A percentile compares a stretch with the other conserved stretches of the same genome.
phyloP scores from a whole-genome alignment of 2,888 invertebrate genomes.

The Epistrophe eligans region DNA sequence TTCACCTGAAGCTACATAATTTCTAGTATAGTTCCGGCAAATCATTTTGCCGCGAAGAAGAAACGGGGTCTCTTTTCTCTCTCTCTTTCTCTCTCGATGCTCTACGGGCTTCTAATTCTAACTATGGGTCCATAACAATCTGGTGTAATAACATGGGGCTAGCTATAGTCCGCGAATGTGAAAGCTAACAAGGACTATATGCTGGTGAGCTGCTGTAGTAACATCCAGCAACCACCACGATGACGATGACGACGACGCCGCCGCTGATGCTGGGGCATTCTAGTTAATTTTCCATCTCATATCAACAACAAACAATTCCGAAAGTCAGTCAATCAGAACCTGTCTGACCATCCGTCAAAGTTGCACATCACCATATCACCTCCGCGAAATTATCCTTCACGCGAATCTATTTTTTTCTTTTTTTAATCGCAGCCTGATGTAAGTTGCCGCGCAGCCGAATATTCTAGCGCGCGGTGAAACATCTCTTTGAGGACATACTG shows the following conservation, averaged over 20 bases:
- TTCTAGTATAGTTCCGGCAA: conserved; percentile 76
- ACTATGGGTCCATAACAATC: conserved; percentile 18
- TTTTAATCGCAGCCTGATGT: conserved; percentile 33
- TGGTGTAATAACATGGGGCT: conserved; percentile 59
- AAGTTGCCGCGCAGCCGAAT: conserved; percentile 71
- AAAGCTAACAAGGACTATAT: conserved; percentile 69
- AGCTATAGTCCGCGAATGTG: conserved; percentile 54
- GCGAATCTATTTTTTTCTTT: conserved; percentile 65
- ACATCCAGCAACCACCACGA: conserved; percentile 21
- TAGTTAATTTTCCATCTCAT: conserved; percentile 77
- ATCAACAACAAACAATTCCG: conserved; percentile 77
- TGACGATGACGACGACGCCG: not conserved
- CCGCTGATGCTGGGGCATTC: conserved; percentile 50
- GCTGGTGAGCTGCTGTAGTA: conserved; percentile 5
- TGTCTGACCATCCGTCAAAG: conserved; percentile 77
- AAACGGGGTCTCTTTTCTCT: conserved; percentile 45
- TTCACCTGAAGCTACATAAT: conserved; percentile 75
- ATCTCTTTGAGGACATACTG: conserved; percentile 55
- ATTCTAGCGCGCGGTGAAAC: conserved; percentile 56
- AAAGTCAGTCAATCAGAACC: conserved; percentile 78
- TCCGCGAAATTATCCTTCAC: conserved; percentile 76
- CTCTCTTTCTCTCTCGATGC: not conserved
- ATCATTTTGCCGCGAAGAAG: conserved; percentile 69
- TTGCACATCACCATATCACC: conserved; percentile 77
- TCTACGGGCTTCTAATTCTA: conserved; percentile 15